phyloP scores from a whole-genome alignment of 2,113 vertebrate species.

The Choloepus hoffmanni region DNA sequence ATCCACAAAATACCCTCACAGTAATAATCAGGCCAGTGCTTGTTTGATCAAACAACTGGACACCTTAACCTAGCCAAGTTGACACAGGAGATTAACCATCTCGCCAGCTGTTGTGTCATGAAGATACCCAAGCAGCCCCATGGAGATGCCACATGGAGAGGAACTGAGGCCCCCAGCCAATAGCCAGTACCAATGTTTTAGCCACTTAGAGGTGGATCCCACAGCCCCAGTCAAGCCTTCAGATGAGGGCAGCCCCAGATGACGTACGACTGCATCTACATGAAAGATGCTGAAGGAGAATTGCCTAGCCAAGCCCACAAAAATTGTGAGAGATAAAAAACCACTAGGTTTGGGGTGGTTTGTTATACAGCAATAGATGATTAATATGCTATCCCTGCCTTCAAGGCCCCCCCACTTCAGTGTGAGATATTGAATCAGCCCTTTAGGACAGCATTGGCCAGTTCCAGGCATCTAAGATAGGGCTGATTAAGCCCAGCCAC shows the following conservation, averaged over 20 bases:
- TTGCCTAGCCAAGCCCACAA: neutral
- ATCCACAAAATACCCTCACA: too few species aligned
- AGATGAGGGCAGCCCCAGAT: neutral
- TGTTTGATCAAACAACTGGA: too few species aligned
- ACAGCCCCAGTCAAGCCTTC: neutral
- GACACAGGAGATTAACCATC: too few species aligned
- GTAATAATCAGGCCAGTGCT: too few species aligned
- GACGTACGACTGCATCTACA: neutral
- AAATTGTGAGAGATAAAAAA: neutral
- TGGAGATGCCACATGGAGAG: neutral
- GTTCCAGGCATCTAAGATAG: neutral
- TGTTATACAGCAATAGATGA: too few species aligned
- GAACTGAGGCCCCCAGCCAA: neutral
- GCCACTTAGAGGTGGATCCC: neutral
- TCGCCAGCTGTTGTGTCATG: neutral
- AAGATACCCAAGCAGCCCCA: neutral
- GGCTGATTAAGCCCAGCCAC: neutral
- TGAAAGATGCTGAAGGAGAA: neutral
- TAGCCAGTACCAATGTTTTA: neutral
- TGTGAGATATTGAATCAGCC: neutral
- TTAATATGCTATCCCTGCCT: neutral
- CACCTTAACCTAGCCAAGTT: too few species aligned
- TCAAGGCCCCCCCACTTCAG: neutral
- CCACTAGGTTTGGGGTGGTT: too few species aligned
- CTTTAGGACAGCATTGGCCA: neutral